Evolutionary conservation across 2,113 vertebrate species (phyloP), one percentile per base, ranked within the genome.

Genomic region (Podiceps cristatus): DNA sequence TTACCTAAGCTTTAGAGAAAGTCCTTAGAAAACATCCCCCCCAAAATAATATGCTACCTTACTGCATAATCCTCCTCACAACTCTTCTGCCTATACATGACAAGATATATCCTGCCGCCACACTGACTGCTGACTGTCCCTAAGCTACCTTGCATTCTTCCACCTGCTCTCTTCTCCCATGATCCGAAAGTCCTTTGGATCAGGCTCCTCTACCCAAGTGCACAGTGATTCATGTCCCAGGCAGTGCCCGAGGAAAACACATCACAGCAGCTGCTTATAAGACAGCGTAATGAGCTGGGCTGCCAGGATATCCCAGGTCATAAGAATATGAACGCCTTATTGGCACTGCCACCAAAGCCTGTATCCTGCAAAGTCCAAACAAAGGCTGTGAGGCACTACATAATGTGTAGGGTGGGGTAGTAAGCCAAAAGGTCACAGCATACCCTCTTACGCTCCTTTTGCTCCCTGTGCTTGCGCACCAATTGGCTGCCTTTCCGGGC

Each of bases 371-470:
- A 33, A 52, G 44, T 5, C 73, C 52, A 75, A 28, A 67, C n/a
- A 66, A 52, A 50, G 18, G 28, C 37, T 56, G 24, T 15, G 42
- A 84, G 35, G 11, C 72, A 19, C 44, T 11, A 19, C 7, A 2
- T 4, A 55, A 49, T 0, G 0, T 0, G 13, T 12, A 58, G 5
- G 9, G 44, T 0, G 2, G 9, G 4, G 12, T 6, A 58, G 35
- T 15, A 59, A 76, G 24, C 6, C 40, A 27, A 40, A 9, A 27
- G 23, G 11, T 49, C 37, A 49, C 89, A 69, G 62, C 97, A 25
- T 88, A 99, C 99, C 99, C 99, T 99, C 88, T 99, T 99, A 42
- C 99, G 99, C 63, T 99, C 99, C 96, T 99, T 99, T 77, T 99
- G 99, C 91, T 99, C 99, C 72, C 99, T 98, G 96, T 99, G 99